phyloP scores from a whole-genome alignment of 2,888 invertebrate species.

The Diarsia rubi region DNA sequence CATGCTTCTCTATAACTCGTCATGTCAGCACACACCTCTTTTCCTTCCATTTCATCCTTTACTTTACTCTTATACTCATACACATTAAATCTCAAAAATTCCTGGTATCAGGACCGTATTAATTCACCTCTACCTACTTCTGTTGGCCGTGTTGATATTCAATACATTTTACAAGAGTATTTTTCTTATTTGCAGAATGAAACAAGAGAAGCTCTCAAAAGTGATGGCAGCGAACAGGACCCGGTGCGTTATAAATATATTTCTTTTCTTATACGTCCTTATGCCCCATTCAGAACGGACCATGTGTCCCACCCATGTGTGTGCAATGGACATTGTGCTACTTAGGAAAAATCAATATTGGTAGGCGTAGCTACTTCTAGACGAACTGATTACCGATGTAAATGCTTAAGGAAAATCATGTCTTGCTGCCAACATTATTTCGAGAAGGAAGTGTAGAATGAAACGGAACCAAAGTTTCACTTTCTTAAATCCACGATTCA shows the following conservation, averaged over 20 bases:
- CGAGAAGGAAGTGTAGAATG: conserved; percentile 13
- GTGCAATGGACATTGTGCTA: neutral
- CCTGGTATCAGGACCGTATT: neutral
- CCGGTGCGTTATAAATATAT: conserved; percentile 90
- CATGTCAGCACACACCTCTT: too few relatives aligned
- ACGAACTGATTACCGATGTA: neutral
- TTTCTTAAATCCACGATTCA: conserved; percentile 51
- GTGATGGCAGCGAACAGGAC: conserved; percentile 94
- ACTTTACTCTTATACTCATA: too few relatives aligned
- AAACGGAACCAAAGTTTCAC: conserved; percentile 54
- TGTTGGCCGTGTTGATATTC: neutral
- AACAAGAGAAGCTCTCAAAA: conserved; percentile 93
- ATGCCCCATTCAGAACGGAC: neutral
- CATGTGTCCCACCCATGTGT: too few relatives aligned
- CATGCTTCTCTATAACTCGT: too few relatives aligned
- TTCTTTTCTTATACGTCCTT: neutral
- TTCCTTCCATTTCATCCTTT: too few relatives aligned
- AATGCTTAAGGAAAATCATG: neutral
- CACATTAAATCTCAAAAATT: too few relatives aligned
- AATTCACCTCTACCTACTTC: neutral
- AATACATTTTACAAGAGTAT: neutral
- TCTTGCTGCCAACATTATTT: neutral
- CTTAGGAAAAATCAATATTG: neutral
- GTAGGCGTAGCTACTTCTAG: neutral
- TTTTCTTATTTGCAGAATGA: conserved; percentile 87